These are phyloP conservation scores for Solea solea DNA, from an alignment of 2,113 vertebrate species.

Conservation along the genomic window DNA sequence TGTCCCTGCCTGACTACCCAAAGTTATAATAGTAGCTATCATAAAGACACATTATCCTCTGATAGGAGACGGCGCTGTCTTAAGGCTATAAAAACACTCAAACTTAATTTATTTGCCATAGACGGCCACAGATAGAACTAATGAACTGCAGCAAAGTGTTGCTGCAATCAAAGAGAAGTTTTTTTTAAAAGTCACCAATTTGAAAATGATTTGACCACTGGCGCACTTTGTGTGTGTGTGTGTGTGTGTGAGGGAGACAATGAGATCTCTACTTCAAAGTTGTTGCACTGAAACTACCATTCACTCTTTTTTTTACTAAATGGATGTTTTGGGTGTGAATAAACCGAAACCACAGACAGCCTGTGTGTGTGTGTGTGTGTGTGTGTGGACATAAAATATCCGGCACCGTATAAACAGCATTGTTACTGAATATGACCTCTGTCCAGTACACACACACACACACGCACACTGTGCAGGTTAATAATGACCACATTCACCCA, in stretches of 20 bases:
- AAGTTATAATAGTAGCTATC: slow-evolving; percentile 73
- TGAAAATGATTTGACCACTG: slow-evolving; percentile 53
- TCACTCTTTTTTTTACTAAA: slow-evolving; percentile 13
- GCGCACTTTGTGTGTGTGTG: slow-evolving; percentile 5
- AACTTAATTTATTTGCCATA: slow-evolving; percentile 70
- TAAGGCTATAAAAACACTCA: slow-evolving; percentile 73
- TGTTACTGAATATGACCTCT: slow-evolving; percentile 45
- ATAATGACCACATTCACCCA: slow-evolving; percentile 76
- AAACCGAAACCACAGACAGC: slow-evolving; percentile 8
- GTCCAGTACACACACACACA: slow-evolving; percentile 26
- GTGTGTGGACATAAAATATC: slow-evolving; percentile 48
- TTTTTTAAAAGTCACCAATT: slow-evolving; percentile 41
- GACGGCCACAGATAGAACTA: slow-evolving; percentile 70
- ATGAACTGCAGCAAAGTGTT: slow-evolving; percentile 67
- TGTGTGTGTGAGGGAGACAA: background rate
- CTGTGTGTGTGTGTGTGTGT: slow-evolving; percentile 12
- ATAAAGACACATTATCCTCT: slow-evolving; percentile 72
- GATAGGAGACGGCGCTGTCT: slow-evolving; percentile 64
- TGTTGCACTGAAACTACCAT: background rate
- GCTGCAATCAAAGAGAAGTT: slow-evolving; percentile 61
- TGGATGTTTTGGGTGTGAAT: slow-evolving; percentile 36
- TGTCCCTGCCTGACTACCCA: slow-evolving; percentile 63
- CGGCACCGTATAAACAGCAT: slow-evolving; percentile 56
- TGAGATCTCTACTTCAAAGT: background rate
- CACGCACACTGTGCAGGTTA: slow-evolving; percentile 61